Evolutionary conservation across 1,140 invertebrate species (phyloP).

Genomic region (Sitobion miscanthi): DNA sequence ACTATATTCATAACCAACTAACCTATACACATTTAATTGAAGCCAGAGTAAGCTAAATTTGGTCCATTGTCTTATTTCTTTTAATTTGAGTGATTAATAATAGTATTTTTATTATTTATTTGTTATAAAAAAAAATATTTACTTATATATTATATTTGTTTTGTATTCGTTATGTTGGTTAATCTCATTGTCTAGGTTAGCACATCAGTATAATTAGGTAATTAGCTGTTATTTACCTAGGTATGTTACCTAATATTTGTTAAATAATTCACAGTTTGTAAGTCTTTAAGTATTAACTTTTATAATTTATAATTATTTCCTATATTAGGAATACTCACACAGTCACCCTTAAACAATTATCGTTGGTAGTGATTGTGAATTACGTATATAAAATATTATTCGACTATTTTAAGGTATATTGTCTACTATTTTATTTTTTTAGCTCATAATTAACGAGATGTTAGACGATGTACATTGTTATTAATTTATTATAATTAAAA

Average conservation of each 20-base stretch:
- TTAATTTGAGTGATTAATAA: constrained; percentile 12
- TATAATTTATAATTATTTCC: constrained; percentile 25
- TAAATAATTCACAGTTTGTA: constrained; percentile 42
- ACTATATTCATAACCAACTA: constrained; percentile 49
- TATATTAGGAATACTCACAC: background rate
- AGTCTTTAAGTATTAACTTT: constrained; percentile 25
- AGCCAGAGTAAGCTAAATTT: constrained; percentile 45
- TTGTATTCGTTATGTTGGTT: constrained; percentile 48
- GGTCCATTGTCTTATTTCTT: constrained; percentile 37
- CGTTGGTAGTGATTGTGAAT: background rate
- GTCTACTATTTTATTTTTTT: constrained; percentile 33
- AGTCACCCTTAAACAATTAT: background rate
- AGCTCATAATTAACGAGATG: constrained; percentile 1
- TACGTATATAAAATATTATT: constrained; percentile 17
- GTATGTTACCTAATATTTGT: constrained; percentile 40
- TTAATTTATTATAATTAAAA: constrained; percentile 38
- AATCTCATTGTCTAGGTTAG: constrained; percentile 51
- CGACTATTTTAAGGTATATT: constrained; percentile 29
- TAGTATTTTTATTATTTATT: constrained; percentile 37
- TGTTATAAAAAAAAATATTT: constrained; percentile 1
- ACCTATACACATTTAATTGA: constrained; percentile 41
- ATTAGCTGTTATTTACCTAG: constrained; percentile 38
- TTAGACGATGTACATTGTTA: constrained; percentile 23
- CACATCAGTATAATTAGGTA: constrained; percentile 23
- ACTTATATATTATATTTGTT: constrained; percentile 28